phyloP scores from a whole-genome alignment of 1,140 invertebrate genomes.

The Camponotus vicinus region DNA sequence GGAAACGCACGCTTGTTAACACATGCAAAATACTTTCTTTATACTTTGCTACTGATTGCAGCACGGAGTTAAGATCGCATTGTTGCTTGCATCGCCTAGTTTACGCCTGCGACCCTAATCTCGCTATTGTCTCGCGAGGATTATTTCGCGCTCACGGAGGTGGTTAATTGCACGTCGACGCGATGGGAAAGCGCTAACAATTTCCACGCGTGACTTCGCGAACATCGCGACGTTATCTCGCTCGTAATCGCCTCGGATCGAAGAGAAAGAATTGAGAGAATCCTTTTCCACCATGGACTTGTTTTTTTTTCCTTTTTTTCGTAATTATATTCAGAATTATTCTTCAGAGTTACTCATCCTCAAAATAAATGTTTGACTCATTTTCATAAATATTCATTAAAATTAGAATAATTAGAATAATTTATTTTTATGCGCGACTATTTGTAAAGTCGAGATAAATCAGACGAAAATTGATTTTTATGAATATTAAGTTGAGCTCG shows the following conservation, averaged over 20 bases:
- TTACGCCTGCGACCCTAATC: constrained; percentile 73
- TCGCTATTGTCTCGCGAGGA: constrained; percentile 67
- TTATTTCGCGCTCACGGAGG: constrained; percentile 46
- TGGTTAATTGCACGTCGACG: constrained; percentile 58
- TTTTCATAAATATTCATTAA: constrained; percentile 15
- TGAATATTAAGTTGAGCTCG: neutral
- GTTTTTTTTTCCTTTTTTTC: neutral
- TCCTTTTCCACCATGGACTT: neutral
- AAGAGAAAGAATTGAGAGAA: neutral
- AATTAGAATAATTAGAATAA: constrained; percentile 27
- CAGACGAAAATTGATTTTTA: neutral
- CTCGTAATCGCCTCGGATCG: neutral
- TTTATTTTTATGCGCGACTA: neutral
- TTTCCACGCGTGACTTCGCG: constrained; percentile 39
- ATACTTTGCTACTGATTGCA: constrained; percentile 60
- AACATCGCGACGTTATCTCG: neutral
- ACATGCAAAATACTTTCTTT: constrained; percentile 58
- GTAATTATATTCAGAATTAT: neutral
- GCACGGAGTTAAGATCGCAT: constrained; percentile 48
- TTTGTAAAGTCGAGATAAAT: neutral
- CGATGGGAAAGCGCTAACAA: constrained; percentile 47
- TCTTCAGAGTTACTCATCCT: neutral
- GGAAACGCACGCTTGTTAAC: constrained; percentile 29
- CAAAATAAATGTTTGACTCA: neutral
- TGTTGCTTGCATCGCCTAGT: constrained; percentile 56